phyloP scores from a whole-genome alignment of 1,140 invertebrate genomes.

The Tenebrio molitor region DNA sequence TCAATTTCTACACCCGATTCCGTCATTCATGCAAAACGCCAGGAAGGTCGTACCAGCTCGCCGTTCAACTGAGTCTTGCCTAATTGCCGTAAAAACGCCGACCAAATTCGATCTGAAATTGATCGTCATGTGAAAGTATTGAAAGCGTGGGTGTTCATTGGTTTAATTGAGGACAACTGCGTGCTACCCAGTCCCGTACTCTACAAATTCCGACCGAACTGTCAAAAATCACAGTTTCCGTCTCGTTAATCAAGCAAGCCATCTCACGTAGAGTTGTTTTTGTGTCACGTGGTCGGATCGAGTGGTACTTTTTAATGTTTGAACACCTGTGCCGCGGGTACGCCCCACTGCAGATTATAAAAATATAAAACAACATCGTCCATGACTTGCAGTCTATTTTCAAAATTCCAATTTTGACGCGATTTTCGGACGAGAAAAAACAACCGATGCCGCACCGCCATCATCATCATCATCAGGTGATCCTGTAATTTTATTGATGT shows the following conservation, averaged over 20 bases:
- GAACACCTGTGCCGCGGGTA: constrained; percentile 30
- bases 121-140: constrained; percentile 35
- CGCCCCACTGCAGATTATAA: constrained; percentile 18
- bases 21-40: constrained; percentile 10
- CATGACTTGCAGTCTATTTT: constrained; percentile 14
- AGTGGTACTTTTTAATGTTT: constrained; percentile 22
- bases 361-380: constrained; percentile 19
- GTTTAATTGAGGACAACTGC: constrained; percentile 25
- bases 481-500: constrained; percentile 24
- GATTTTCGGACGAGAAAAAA: constrained; percentile 16
- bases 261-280: constrained; percentile 33
- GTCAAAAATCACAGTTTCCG: neutral
- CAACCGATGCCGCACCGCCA: neutral
- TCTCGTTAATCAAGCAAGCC: constrained; percentile 21
- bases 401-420: constrained; percentile 11
- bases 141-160: constrained; percentile 33
- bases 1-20: neutral
- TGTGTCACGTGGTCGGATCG: constrained; percentile 20
- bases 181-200: constrained; percentile 5
- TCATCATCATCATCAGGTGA: neutral
- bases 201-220: neutral
- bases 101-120: constrained; percentile 5
- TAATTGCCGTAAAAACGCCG: neutral
- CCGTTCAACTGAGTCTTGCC: neutral
- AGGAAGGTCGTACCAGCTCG: too few species aligned